Evolutionary conservation across 2,113 vertebrate genomes (phyloP).

Genomic region (Myrmophylax atrothorax): DNA sequence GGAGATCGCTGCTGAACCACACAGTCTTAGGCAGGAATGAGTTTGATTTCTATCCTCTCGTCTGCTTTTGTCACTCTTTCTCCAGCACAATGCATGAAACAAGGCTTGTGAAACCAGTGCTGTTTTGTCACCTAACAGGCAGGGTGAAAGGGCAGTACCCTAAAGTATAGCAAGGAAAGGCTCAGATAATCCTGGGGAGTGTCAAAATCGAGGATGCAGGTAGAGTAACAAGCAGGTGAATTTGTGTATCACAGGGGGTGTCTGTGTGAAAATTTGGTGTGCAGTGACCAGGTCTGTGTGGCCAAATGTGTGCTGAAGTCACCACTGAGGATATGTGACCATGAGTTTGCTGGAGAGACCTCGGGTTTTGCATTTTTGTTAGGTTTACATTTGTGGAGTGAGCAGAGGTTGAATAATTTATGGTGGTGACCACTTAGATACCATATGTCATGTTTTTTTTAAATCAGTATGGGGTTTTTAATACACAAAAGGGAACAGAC

Average conservation of each 20-base stretch:
- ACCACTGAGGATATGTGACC: accelerated
- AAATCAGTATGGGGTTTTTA: conserved; percentile 9
- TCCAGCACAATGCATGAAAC: not conserved
- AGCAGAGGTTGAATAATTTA: conserved; percentile 65
- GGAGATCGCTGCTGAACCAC: not conserved
- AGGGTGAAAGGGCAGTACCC: not conserved
- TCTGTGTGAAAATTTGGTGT: not conserved
- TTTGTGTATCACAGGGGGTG: not conserved
- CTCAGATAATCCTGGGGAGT: not conserved
- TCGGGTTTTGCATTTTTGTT: conserved; percentile 36
- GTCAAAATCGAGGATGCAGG: not conserved
- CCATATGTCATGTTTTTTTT: conserved; percentile 46
- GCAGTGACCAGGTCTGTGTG: not conserved
- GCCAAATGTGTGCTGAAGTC: not conserved
- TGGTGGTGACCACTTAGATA: conserved; percentile 43
- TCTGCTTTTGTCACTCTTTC: not conserved
- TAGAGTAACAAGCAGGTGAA: not conserved
- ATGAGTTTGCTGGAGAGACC: not conserved
- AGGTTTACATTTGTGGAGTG: conserved; percentile 21
- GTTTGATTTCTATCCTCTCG: not conserved
- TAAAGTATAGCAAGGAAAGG: not conserved
- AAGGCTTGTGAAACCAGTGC: not conserved
- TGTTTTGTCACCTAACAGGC: not conserved
- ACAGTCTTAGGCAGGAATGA: not conserved
- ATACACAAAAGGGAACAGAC: conserved; percentile 44